Base-by-base conservation (phyloP, 1,140 invertebrate genomes). In the Heliothis virescens region DNA sequence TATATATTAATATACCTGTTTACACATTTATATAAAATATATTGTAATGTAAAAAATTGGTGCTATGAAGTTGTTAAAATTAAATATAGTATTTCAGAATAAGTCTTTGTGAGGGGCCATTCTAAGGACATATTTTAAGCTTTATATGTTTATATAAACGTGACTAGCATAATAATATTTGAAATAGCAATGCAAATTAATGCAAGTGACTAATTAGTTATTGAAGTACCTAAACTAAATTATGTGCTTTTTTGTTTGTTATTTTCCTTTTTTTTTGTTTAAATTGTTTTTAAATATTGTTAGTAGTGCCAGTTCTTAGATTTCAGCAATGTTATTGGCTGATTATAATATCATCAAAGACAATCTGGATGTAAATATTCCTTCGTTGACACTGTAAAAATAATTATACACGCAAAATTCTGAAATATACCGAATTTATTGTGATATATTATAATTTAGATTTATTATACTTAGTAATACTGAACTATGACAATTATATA, bases 391-490 rank as follows among this genome's bases (percentile, higher is more conserved):
- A 15, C 52, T 15, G 15, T 9, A n/a, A 57, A 9, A 71, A 71
- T 10, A 52, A 71, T n/a, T 71, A 18, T 53, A 72, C 15, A n/a
- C 52, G 52, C 15, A 41, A 74, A 74, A 48, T 74, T 60, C 55
- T 74, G 57, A 74, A 74, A 74, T 59, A 62, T 74, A 74, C 72
- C 72, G 72, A 74, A 74, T 74, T 74, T 74, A 74, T 74, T 74
- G 72, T 74, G 72, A 74, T 74, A 74, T 71, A 21, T 60, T 13
- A 74, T 53, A 18, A 63, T 72, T 74, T 74, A 74, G 57, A 62
- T 60, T 60, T 74, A 69, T 69, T 21, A 74, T 74, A 62, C 53
- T 47, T 57, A 47, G 21, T 59, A 57, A 57, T 73, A 59, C 18
- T 74, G 55, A 59, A 26, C 53, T 60, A 74, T 74, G 72, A 74